These are phyloP conservation scores for Schlechtendalia chinensis DNA, from an alignment of 1,140 invertebrate genomes.

Conservation along the genomic window DNA sequence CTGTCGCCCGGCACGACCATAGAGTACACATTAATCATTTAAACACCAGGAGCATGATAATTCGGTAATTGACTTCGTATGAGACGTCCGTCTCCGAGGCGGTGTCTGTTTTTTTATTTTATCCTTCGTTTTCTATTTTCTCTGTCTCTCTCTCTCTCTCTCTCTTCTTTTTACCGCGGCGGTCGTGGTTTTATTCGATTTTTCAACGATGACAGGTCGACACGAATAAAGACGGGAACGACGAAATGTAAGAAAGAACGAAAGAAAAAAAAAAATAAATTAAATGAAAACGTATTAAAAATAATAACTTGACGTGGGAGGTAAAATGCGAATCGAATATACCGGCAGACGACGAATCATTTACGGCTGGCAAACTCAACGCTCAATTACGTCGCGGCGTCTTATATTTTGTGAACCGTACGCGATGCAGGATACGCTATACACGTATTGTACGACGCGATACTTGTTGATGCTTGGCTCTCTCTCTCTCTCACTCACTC, in stretches of 20 bases:
- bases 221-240: constrained; percentile 46
- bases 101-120: constrained; percentile 41
- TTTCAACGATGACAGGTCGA: constrained; percentile 50
- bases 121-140: not conserved
- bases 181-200: constrained; percentile 47
- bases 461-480: not conserved
- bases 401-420: constrained; percentile 7
- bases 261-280: constrained; percentile 4
- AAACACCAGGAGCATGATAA: constrained; percentile 49
- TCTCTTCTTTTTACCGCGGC: constrained; percentile 28
- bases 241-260: too few relatives aligned
- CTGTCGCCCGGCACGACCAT: constrained; percentile 14
- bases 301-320: constrained; percentile 49
- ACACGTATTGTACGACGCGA: not conserved
- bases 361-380: constrained; percentile 3
- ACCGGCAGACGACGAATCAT: constrained; percentile 20
- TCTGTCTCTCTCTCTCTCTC: too few relatives aligned
- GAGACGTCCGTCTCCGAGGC: constrained; percentile 42
- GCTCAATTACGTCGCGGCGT: constrained; percentile 36
- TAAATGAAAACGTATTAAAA: constrained; percentile 46
- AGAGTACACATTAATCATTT: constrained; percentile 49
- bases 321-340: constrained; percentile 49
- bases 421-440: not conserved
- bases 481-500: too few relatives aligned
- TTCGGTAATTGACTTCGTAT: constrained; percentile 50